Evolutionary conservation across 2,797 vertebrate species (phyloP).

Genomic region (Pseudochirops corinnae): DNA sequence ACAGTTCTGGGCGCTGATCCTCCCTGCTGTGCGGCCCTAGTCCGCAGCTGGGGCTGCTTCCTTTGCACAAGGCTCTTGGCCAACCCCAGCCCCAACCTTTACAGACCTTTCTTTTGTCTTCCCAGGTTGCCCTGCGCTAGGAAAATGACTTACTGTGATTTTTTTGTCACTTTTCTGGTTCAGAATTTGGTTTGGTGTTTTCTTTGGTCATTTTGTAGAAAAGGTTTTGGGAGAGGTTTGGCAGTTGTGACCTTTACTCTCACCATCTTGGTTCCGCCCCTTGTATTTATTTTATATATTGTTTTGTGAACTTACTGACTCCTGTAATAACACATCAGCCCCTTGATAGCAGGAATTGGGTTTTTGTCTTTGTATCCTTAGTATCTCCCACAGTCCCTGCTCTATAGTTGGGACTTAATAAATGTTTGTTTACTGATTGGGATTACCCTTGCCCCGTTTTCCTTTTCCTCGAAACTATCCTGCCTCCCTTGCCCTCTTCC

Average conservation of each 20-base stretch:
- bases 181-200: neutral
- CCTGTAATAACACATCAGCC: neutral
- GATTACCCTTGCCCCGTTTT: neutral
- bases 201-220: neutral
- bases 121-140: neutral
- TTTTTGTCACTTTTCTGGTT: neutral
- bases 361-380: neutral
- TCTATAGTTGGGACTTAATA: neutral
- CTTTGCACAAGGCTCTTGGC: neutral
- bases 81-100: neutral
- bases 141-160: neutral
- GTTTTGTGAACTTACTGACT: neutral
- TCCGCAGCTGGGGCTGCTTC: neutral
- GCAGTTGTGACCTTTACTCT: neutral
- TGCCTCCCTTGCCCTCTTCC: too few relatives aligned
- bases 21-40: neutral
- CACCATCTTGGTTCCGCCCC: neutral
- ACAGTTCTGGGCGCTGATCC: fast-evolving
- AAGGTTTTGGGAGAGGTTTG: neutral
- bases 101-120: neutral
- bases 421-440: neutral
- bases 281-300: neutral
- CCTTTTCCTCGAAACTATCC: neutral
- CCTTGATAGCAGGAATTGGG: neutral
- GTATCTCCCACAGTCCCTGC: neutral